Conservation (phyloP, 53 echinoderm and acorn worm species). For the Crossaster papposus region DNA sequence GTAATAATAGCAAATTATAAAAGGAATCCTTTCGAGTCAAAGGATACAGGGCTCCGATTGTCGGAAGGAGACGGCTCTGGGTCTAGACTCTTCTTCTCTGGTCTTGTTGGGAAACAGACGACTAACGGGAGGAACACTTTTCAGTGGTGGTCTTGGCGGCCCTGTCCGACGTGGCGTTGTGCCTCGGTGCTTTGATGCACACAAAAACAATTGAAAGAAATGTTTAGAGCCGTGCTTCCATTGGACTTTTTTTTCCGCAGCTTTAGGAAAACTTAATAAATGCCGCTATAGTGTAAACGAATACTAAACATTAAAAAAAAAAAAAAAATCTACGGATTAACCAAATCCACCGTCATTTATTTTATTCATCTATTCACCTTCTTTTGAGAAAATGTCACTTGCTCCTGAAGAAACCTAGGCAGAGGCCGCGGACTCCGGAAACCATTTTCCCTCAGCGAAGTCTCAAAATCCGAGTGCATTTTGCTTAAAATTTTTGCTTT, state of each 20-base stretch:
- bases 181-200: conserved; percentile 31
- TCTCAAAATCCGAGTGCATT: conserved; percentile 17
- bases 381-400: conserved; percentile 84
- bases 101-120: conserved; percentile 82
- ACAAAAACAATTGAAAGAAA: no score
- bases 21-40: no score
- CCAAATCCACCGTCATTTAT: not conserved
- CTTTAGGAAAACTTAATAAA: no score
- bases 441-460: conserved; percentile 23
- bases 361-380: conserved; percentile 70
- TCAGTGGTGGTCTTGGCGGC: conserved; percentile 82
- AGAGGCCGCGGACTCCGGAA: conserved; percentile 83
- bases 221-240: no score
- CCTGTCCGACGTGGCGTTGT: conserved; percentile 57
- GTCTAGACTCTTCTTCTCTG: conserved; percentile 69
- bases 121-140: conserved; percentile 89
- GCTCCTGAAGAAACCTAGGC: conserved; percentile 81
- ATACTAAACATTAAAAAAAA: no score
- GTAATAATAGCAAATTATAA: no score
- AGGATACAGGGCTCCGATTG: conserved; percentile 78
- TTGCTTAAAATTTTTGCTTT: not conserved
- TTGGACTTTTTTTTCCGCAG: no score
- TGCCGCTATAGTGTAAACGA: no score
- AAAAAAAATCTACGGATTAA: no score
- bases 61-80: conserved; percentile 85